Base-by-base conservation (phyloP, 2,888 invertebrate species). In the Tetanocera ferruginea region DNA sequence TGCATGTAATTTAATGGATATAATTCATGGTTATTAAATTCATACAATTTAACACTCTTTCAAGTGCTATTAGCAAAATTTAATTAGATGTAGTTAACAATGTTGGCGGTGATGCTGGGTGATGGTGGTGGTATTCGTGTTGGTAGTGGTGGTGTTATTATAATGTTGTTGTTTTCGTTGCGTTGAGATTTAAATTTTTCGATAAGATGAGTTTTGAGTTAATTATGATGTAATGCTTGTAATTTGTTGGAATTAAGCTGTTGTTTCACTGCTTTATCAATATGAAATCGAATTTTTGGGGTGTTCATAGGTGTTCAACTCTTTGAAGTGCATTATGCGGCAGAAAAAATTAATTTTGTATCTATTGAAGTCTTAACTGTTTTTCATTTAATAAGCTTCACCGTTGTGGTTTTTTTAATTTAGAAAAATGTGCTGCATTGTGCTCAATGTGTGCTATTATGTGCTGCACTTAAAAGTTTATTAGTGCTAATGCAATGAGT, bases 11-110 rank as follows among this genome's bases (percentile, higher is more conserved):
- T 80, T 70, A 25, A 52, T 55, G 62, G 14, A 70, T 62, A 77
- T 80, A 81, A 80, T 80, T 78, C 74, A 67, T 74, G 69, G 78
- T 80, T 81, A 79, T 80, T 81, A 80, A 77, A 77, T 75, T 77
- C 64, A 51, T 72, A 51, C 62, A 76, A 78, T 79, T 80, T 80
- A 72, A 75, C 67, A 71, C 72, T 76, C 69, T 74, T 74, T 25
- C 23, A 52, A 78, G 37, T 62, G 80, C 80, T 77, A 79, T 81
- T 80, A 80, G 80, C 80, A 23, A 80, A 74, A 79, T 79, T 80
- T 80, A 80, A 81, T 81, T 80, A 80, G 80, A 76, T 73, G 76
- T 70, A 76, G 69, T 70, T 76, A 72, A 60, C 37, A 64, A 34
- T 77, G 67, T 62, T 75, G 64, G 62, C 34, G 77, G 28, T 62